Conservation (phyloP, 1,140 invertebrate species). For the Trachymyrmex septentrionalis region DNA sequence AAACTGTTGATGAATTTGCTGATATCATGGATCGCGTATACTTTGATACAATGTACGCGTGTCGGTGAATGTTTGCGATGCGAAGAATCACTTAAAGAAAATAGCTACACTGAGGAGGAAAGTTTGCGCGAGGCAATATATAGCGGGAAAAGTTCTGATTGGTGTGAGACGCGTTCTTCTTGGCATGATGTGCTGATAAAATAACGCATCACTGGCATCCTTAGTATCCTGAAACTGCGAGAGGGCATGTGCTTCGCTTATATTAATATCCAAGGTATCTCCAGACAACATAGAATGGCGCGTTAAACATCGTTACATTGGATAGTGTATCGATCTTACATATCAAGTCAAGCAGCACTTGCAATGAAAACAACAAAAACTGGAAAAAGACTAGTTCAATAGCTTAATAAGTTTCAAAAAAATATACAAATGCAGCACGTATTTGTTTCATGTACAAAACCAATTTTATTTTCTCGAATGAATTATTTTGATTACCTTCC, state of each 20-base stretch:
- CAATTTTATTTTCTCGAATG: not conserved
- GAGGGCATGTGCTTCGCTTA: not conserved
- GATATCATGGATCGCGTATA: conserved; percentile 9
- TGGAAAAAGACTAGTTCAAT: not conserved
- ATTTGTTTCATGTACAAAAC: not conserved
- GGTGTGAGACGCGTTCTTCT: not conserved
- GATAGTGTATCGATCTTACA: not conserved
- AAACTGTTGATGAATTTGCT: not conserved
- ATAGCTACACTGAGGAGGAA: conserved; percentile 11
- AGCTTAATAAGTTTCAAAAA: not conserved
- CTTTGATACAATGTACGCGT: not conserved
- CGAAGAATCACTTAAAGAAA: conserved; percentile 10
- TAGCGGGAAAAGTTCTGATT: conserved; percentile 11
- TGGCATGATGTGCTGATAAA: not conserved
- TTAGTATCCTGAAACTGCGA: not conserved
- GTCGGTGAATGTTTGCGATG: not conserved
- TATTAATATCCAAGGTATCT: not conserved
- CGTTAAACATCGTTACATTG: not conserved
- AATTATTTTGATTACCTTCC: not conserved
- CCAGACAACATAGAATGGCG: not conserved
- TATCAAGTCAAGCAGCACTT: not conserved
- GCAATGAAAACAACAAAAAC: not conserved
- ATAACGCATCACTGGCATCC: conserved; percentile 5
- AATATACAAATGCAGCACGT: not conserved
- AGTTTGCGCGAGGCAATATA: conserved; percentile 13